Evolutionary conservation across 1,140 invertebrate genomes (phyloP).

Genomic region (Sinella curviseta): DNA sequence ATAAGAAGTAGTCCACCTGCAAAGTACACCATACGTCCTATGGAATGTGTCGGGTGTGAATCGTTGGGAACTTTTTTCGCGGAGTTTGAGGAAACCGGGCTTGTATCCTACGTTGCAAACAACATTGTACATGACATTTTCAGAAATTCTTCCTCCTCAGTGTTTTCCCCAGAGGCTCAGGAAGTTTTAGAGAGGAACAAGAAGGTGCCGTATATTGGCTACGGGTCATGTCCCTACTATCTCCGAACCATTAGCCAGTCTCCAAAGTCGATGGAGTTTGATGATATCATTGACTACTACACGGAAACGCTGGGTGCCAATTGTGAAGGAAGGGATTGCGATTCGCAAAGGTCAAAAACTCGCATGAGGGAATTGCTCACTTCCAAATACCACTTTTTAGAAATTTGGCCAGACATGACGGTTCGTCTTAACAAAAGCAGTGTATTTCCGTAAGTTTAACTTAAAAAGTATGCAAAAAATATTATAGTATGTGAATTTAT

Average conservation of each 20-base stretch:
- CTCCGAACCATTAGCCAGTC: neutral
- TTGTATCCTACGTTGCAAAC: neutral
- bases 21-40: neutral
- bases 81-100: neutral
- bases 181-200: neutral
- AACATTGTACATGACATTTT: neutral
- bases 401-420: neutral
- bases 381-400: constrained; percentile 30
- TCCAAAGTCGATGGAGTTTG: constrained; percentile 36
- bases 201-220: constrained; percentile 31
- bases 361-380: constrained; percentile 36
- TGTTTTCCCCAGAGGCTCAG: neutral
- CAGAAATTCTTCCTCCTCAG: neutral
- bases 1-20: neutral
- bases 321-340: constrained; percentile 18
- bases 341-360: neutral
- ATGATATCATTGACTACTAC: constrained; percentile 40
- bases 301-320: constrained; percentile 27
- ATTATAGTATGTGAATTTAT: neutral
- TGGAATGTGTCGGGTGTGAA: neutral
- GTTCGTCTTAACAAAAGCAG: constrained; percentile 12
- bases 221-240: constrained; percentile 31
- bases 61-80: neutral
- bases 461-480: neutral
- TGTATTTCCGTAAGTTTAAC: neutral